phyloP scores from a whole-genome alignment of 2,888 invertebrate genomes.

The Drosophila prolongata region DNA sequence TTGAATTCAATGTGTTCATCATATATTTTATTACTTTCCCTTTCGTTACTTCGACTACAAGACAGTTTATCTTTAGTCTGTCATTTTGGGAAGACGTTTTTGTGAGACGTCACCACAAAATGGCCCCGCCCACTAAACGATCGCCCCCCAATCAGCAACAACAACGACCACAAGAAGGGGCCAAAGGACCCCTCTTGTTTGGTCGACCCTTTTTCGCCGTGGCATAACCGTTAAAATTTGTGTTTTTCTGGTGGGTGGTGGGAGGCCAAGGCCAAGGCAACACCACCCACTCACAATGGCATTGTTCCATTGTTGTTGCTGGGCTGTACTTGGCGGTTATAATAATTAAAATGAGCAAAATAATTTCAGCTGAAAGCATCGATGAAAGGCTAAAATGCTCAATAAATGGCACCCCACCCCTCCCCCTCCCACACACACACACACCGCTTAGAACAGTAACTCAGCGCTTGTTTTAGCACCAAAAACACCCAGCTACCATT shows the following conservation, averaged over 20 bases:
- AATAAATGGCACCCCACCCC: conserved; percentile 64
- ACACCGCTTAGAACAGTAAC: conserved; percentile 38
- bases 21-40: background rate
- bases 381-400: conserved; percentile 79
- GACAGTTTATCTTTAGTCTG: conserved; percentile 2
- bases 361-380: conserved; percentile 77
- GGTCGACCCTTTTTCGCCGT: conserved; percentile 33
- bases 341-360: conserved; percentile 80
- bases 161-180: conserved; percentile 10
- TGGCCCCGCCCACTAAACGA: conserved; percentile 1
- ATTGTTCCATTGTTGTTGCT: conserved; percentile 51
- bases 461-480: conserved; percentile 56
- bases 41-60: background rate
- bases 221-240: conserved; percentile 74
- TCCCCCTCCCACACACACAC: background rate
- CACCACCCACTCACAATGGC: conserved; percentile 3
- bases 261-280: too few species aligned
- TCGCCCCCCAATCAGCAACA: conserved; percentile 5
- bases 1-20: too few species aligned
- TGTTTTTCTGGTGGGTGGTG: conserved; percentile 39
- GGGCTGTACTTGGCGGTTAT: conserved; percentile 71
- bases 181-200: conserved; percentile 1
- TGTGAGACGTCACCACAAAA: conserved; percentile 7
- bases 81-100: background rate
- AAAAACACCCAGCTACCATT: background rate